phyloP scores from a whole-genome alignment of 2,888 invertebrate species.

The Zaprionus bogoriensis region DNA sequence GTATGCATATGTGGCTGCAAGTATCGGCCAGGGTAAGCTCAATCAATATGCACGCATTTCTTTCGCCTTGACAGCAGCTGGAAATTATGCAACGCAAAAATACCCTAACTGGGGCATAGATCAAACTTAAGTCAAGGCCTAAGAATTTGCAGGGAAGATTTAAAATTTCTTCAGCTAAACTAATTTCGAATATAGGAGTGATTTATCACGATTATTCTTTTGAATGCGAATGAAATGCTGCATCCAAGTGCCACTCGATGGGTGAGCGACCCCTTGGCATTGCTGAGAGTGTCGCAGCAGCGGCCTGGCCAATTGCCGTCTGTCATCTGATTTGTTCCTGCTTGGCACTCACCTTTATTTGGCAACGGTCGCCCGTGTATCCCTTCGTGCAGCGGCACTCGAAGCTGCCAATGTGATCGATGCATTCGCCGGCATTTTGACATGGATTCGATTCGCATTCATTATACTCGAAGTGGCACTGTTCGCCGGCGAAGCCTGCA shows the following conservation, averaged over 20 bases:
- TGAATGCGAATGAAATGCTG: neutral
- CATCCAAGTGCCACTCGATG: neutral
- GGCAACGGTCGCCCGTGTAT: constrained; percentile 88
- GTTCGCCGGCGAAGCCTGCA: constrained; percentile 88
- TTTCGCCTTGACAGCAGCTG: constrained; percentile 11
- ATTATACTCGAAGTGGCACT: constrained; percentile 89
- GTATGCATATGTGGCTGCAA: constrained; percentile 12
- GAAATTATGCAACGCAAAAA: neutral
- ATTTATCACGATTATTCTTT: too few species aligned
- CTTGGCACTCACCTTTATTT: constrained; percentile 86
- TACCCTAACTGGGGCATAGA: neutral
- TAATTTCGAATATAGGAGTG: too few species aligned
- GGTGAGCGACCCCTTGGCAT: neutral
- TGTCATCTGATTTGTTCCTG: constrained; percentile 8
- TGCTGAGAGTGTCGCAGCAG: neutral
- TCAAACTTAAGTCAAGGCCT: too few species aligned
- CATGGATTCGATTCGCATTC: constrained; percentile 91
- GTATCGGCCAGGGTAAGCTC: constrained; percentile 46
- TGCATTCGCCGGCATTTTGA: constrained; percentile 89
- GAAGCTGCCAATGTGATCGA: constrained; percentile 88
- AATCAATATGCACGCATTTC: constrained; percentile 54
- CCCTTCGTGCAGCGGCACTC: constrained; percentile 88
- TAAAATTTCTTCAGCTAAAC: too few species aligned
- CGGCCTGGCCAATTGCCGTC: neutral
- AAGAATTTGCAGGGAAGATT: too few species aligned